Evolutionary conservation across 1,140 invertebrate genomes (phyloP), one percentile per base, ranked within the genome.

Genomic region (Drosophila triauraria): DNA sequence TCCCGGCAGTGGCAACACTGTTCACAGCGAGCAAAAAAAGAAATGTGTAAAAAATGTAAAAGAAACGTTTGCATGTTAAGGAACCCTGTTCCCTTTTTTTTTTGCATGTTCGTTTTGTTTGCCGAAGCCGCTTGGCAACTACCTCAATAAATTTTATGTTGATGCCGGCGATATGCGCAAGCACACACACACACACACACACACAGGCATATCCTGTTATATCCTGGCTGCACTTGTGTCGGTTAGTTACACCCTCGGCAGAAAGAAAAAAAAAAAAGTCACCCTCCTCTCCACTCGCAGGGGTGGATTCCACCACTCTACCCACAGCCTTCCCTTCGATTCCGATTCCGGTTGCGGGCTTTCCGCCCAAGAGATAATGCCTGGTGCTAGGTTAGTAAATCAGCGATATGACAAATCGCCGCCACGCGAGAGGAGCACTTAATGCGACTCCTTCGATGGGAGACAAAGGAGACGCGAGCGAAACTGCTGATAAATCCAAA

Each of bases 121-220:
- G 63, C 70, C 38, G 30, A 48, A 50, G 62, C 74, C 51, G 75
- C 71, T 44, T 75, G 64, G 80, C 67, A 90, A 88, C 84, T 88
- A 88, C 84, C 84, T 90, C 84, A 88, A 88, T 88, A 88, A 88
- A 88, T 85, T 85, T 75, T 20, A 78, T 84, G 84, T 88, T 88
- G 78, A 75, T 72, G 70, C 85, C 78, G 54, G 68, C 68, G 72
- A 88, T 75, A 88, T 68, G 65, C 43, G 57, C 67, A 75, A 64
- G 46, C 60, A 77, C 48, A 48, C 48, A 68, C 50, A 75, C 15
- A 23, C 48, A 58, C 38, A 43, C 15, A 61, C 43, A 79, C 48
- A 58, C 53, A 46, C 43, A 44, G 40, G 20, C 40, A 61, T 54
- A 27, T 56, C 70, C 61, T 27, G 40, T 15, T 32, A 61, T 54